Percentiles rank a stretch among this genome's conserved stretches.
phyloP scores from a whole-genome alignment of 2,888 invertebrate genomes.

The Limnephilus rhombicus region DNA sequence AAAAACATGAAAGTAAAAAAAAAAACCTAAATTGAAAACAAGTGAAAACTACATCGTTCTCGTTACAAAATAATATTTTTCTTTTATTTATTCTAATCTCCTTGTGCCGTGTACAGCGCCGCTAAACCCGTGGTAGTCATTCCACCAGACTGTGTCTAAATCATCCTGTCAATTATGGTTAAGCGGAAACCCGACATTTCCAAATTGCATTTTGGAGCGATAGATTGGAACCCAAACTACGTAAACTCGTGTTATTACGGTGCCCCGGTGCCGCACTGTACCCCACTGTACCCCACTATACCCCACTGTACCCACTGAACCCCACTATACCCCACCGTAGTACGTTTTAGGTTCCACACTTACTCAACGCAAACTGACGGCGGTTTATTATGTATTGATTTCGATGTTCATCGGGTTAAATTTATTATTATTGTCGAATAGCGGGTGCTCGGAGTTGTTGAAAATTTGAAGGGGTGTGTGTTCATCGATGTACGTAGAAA shows the following conservation, averaged over 20 bases:
- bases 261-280: not conserved
- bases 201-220: constrained; percentile 45
- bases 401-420: not conserved
- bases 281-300: not conserved
- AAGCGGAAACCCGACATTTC: constrained; percentile 39
- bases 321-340: not conserved
- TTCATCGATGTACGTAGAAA: not conserved
- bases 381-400: not conserved
- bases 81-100: not conserved
- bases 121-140: not conserved
- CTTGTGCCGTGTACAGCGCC: not conserved
- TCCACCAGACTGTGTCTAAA: constrained; percentile 33
- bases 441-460: not conserved
- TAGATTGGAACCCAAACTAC: constrained; percentile 35
- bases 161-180: constrained; percentile 41
- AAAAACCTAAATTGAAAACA: no score
- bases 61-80: not conserved
- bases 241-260: constrained; percentile 29
- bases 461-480: not conserved
- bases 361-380: not conserved
- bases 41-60: no score
- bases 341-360: not conserved
- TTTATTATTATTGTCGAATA: not conserved
- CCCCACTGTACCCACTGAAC: not conserved
- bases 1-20: no score